These are phyloP conservation scores for Aplodontia rufa DNA, from an alignment of 2,113 vertebrate species.

Conservation along the genomic window DNA sequence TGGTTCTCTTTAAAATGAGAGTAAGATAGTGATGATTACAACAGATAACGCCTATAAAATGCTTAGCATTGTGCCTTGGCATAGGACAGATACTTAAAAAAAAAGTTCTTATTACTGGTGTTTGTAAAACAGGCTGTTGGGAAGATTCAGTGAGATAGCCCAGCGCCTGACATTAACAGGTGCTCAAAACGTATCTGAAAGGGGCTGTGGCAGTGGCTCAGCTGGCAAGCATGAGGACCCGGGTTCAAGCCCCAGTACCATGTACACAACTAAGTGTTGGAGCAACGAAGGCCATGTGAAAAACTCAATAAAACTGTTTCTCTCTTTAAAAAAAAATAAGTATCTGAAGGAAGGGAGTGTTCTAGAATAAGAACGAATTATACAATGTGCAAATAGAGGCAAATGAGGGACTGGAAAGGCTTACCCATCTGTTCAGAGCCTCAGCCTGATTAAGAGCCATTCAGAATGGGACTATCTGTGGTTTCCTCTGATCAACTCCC, in stretches of 20 bases:
- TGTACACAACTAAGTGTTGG: too few relatives aligned
- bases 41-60: neutral
- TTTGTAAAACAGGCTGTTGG: neutral
- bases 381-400: neutral
- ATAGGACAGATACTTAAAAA: neutral
- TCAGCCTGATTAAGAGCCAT: neutral
- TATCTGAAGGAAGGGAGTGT: neutral
- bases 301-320: too few relatives aligned
- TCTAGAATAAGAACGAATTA: neutral
- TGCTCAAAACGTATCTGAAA: neutral
- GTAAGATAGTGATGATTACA: neutral
- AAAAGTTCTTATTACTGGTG: neutral
- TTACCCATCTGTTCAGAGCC: neutral
- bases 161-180: neutral
- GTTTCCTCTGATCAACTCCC: neutral
- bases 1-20: slow-evolving; percentile 31
- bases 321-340: too few relatives aligned
- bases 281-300: too few relatives aligned
- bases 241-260: too few relatives aligned
- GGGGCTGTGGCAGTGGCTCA: too few relatives aligned
- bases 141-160: neutral
- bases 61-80: neutral
- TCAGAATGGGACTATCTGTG: neutral
- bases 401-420: neutral
- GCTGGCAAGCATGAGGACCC: too few relatives aligned